Evolutionary conservation across 2,113 vertebrate species (phyloP).

Genomic region (Onychorhynchus coronatus): DNA sequence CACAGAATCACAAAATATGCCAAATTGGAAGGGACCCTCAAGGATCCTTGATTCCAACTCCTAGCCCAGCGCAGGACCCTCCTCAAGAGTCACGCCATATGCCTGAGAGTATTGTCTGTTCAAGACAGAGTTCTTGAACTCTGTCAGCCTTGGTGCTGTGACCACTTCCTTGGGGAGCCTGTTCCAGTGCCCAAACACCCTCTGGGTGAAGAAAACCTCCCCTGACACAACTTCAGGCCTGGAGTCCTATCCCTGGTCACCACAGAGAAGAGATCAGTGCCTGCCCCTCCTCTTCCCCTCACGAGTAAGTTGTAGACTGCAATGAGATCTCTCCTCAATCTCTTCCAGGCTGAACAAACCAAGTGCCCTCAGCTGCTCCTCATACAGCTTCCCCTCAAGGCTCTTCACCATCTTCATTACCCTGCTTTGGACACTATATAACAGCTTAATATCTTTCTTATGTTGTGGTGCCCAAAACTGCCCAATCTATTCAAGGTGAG

Average conservation of each 20-base stretch:
- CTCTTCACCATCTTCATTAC: neutral
- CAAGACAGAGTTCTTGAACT: neutral
- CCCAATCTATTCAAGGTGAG: neutral
- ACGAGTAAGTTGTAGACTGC: neutral
- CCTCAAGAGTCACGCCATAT: neutral
- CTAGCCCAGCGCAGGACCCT: neutral
- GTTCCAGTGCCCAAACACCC: neutral
- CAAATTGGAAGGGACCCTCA: neutral
- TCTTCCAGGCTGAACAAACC: neutral
- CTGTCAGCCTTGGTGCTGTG: neutral
- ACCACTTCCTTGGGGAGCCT: neutral
- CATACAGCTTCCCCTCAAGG: neutral
- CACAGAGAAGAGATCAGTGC: neutral
- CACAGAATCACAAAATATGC: neutral
- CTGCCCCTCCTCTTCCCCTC: neutral
- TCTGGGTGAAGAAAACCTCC: neutral
- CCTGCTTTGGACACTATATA: neutral
- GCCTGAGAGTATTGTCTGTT: neutral
- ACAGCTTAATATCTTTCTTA: neutral
- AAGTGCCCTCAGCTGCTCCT: neutral
- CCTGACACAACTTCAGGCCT: neutral
- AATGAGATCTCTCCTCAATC: neutral
- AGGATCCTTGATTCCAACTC: neutral
- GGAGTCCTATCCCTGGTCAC: neutral
- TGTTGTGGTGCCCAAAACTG: neutral